Conservation (phyloP, 2,888 invertebrate genomes). For the Xestia ashworthii region DNA sequence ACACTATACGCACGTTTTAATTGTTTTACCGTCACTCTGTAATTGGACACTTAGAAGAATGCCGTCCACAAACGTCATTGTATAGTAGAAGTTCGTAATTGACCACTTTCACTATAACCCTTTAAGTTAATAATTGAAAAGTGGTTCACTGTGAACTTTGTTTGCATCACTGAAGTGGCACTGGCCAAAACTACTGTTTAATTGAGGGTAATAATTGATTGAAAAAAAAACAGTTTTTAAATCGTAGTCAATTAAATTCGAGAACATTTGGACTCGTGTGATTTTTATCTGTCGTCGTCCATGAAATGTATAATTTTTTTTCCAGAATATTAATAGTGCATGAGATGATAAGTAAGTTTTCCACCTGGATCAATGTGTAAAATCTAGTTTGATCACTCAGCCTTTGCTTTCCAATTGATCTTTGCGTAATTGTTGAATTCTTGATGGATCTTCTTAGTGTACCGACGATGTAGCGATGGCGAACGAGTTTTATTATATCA, state of each 20-base stretch:
- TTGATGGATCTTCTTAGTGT: too few relatives aligned
- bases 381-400: background rate
- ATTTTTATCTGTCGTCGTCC: background rate
- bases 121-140: background rate
- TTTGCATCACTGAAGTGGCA: background rate
- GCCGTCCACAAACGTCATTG: background rate
- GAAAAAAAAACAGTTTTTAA: background rate
- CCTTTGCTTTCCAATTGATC: too few relatives aligned
- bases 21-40: conserved; percentile 23
- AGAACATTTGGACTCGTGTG: background rate
- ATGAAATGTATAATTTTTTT: background rate
- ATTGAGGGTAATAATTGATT: background rate
- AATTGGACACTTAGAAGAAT: conserved; percentile 43
- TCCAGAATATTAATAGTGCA: background rate
- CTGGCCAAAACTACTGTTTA: background rate
- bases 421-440: too few relatives aligned
- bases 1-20: conserved; percentile 1
- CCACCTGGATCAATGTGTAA: background rate
- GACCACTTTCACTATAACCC: background rate
- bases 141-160: background rate
- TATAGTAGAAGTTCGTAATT: background rate
- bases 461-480: too few relatives aligned
- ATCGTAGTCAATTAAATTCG: background rate
- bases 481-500: too few relatives aligned
- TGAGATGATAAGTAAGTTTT: background rate